phyloP scores from a whole-genome alignment of 2,888 invertebrate species.

The Pristionchus entomophagus region DNA sequence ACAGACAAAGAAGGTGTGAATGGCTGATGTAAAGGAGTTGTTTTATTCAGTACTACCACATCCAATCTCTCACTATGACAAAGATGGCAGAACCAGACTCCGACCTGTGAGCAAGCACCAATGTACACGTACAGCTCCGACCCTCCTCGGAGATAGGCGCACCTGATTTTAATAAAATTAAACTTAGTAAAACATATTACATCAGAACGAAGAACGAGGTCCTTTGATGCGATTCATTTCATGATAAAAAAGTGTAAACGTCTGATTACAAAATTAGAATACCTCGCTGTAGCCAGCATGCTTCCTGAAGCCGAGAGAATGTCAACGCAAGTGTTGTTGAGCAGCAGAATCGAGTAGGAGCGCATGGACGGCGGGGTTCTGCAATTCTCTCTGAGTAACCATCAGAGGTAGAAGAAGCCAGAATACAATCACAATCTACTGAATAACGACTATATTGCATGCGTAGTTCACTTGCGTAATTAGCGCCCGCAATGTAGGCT shows the following conservation, averaged over 20 bases:
- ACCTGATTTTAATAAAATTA: too few relatives aligned
- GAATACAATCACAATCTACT: too few relatives aligned
- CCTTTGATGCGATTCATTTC: not conserved
- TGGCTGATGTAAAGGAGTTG: not conserved
- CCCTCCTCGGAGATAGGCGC: too few relatives aligned
- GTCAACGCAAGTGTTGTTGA: not conserved
- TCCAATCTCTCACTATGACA: not conserved
- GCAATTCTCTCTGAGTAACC: not conserved
- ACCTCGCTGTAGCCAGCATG: not conserved
- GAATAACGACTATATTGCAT: too few relatives aligned
- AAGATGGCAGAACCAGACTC: not conserved
- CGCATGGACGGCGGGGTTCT: conserved; percentile 1
- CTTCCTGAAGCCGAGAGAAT: not conserved
- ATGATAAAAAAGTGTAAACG: not conserved
- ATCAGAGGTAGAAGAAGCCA: too few relatives aligned
- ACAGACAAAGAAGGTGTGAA: not conserved
- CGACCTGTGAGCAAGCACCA: not conserved
- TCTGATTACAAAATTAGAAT: not conserved
- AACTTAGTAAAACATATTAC: too few relatives aligned
- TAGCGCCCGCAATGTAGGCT: not conserved
- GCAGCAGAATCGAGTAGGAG: too few relatives aligned
- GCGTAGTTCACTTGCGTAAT: not conserved
- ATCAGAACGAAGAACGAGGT: not conserved
- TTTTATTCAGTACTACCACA: too few relatives aligned
- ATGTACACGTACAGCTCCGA: not conserved